These are phyloP conservation scores for Rallus crepitans DNA, from an alignment of 2,797 vertebrate species.

Conservation along the genomic window DNA sequence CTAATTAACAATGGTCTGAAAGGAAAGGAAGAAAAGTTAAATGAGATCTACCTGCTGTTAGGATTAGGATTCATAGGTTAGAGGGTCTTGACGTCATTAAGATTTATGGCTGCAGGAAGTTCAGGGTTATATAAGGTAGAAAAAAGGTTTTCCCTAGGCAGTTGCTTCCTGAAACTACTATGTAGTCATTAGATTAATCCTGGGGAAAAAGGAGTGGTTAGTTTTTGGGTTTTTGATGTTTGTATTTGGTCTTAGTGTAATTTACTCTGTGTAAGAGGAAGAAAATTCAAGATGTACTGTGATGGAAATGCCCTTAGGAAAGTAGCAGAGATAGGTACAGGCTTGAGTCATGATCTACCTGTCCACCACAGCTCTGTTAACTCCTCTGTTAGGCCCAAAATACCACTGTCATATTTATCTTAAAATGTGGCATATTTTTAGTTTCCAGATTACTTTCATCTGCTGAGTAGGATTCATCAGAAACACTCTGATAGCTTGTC, in stretches of 20 bases:
- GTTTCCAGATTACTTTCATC: neutral
- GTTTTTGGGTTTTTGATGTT: neutral
- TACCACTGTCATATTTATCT: rapidly evolving
- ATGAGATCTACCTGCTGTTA: neutral
- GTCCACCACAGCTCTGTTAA: neutral
- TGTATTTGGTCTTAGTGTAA: neutral
- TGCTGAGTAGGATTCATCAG: neutral
- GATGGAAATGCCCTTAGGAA: neutral
- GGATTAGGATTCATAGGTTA: neutral
- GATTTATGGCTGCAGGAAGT: neutral
- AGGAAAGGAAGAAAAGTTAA: neutral
- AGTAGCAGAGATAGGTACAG: neutral
- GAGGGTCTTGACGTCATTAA: neutral
- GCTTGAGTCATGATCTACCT: neutral
- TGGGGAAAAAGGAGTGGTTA: neutral
- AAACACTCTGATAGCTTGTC: neutral
- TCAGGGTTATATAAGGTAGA: neutral
- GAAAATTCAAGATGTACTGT: neutral
- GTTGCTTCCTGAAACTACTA: neutral
- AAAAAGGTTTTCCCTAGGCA: neutral
- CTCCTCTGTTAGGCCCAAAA: neutral
- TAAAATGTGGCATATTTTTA: neutral
- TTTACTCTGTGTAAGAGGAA: neutral
- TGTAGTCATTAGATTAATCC: neutral
- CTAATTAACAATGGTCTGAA: neutral